Base-by-base conservation (phyloP, 2,113 vertebrate genomes). In the Ovis canadensis region DNA sequence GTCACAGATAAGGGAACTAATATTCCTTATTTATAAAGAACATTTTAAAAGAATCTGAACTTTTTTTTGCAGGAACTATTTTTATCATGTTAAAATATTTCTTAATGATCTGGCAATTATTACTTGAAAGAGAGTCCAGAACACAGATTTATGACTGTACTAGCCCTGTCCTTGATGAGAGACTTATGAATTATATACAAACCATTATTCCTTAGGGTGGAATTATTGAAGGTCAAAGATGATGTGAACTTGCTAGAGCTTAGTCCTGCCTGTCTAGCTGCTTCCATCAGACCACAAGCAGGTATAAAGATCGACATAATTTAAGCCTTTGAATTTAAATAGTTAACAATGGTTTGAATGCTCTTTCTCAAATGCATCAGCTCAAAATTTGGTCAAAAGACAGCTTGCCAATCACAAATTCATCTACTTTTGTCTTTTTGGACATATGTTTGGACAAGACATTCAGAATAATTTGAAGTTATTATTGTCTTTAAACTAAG, bases 301-400 rank as follows among this genome's bases (percentile, higher is more conserved):
- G 6, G 86, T 33, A 13, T 29, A 87, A 16, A 60, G 55, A 36
- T 7, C 50, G 16, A 60, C 11, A 5, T 10, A 36, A 3, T 52
- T 90, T 88, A 59, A 71, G 74, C 29, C 57, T 31, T 36, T 52
- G n/a, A 84, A 97, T 96, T 97, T 98, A 99, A 91, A 99, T 52
- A 71, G 98, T 99, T 59, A 99, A 99, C 97, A 82, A 99, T 98
- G 15, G 98, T 98, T 96, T 99, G 99, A 98, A 99, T 99, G 98
- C 99, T 99, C 57, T 99, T 98, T 62, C 98, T 99, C 59, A 97
- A 25, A 94, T 98, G 99, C 98, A 99, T 98, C 91, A 99, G 97
- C 43, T 99, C 98, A 98, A 99, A 99, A 99, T 98, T 97, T 98
- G 97, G 88, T 98, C 92, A 92, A 99, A 99, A 96, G 98, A 97